A percentile compares a stretch with the other conserved stretches of the same genome.
These are phyloP conservation scores for Pollenia angustigena DNA, from an alignment of 2,888 invertebrate species.

Conservation along the genomic window DNA sequence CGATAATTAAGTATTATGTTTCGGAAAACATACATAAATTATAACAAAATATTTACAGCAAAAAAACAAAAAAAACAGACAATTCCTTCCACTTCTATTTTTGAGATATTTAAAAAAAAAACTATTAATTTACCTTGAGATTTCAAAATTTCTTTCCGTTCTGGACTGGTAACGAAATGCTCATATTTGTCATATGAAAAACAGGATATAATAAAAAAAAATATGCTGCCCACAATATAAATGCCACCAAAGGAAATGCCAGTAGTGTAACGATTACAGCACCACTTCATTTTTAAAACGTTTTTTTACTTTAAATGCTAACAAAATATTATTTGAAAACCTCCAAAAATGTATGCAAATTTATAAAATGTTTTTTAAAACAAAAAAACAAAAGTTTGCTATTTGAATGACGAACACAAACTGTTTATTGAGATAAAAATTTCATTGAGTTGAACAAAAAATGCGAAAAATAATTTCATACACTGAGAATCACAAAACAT, in stretches of 20 bases:
- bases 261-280: constrained; percentile 11
- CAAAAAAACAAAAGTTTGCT: too few species aligned
- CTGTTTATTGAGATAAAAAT: too few species aligned
- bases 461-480: too few species aligned
- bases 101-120: too few species aligned
- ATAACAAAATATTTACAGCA: neutral
- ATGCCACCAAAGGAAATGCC: constrained; percentile 6
- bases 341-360: neutral
- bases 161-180: neutral
- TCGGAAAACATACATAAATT: neutral
- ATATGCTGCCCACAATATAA: constrained; percentile 13
- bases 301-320: neutral
- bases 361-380: too few species aligned
- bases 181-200: neutral
- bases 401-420: too few species aligned
- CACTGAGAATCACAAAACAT: too few species aligned
- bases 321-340: neutral
- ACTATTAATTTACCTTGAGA: neutral
- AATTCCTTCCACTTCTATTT: too few species aligned
- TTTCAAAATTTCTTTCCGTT: neutral
- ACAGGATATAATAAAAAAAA: neutral
- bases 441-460: too few species aligned
- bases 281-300: constrained; percentile 14
- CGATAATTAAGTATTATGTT: too few species aligned
- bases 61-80: too few species aligned